Evolutionary conservation across 64 coral and sea anemone species (phyloP).

Genomic region (Trachythela sp.): DNA sequence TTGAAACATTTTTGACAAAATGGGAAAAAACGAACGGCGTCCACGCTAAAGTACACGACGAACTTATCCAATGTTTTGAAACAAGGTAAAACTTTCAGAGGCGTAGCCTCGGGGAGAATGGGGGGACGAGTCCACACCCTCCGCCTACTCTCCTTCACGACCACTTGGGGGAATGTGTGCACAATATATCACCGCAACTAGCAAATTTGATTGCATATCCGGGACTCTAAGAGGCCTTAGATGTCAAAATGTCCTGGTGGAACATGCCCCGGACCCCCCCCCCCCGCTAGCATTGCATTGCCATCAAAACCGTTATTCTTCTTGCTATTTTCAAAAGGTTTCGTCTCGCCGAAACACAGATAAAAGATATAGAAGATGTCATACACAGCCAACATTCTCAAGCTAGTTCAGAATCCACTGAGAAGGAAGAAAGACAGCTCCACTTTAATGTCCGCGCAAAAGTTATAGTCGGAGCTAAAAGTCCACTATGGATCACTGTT

Average conservation of each 20-base stretch:
- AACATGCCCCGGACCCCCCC: no score
- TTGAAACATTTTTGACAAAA: neutral
- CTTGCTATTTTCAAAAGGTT: neutral
- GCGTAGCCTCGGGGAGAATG: no score
- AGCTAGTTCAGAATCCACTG: neutral
- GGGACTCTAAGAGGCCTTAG: no score
- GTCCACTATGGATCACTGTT: neutral
- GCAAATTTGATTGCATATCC: no score
- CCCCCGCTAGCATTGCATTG: no score
- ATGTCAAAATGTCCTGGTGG: no score
- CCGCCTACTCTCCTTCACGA: no score
- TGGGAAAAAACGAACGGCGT: neutral
- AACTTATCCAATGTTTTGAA: neutral
- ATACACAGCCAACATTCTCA: neutral
- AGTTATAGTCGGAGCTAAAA: neutral
- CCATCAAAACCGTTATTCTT: no score
- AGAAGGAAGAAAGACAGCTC: neutral
- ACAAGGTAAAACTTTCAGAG: no score
- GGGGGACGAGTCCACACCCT: no score
- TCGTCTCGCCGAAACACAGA: neutral
- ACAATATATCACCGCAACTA: no score
- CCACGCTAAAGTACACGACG: neutral
- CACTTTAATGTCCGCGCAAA: neutral
- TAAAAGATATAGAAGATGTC: neutral
- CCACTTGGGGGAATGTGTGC: no score